Evolutionary conservation across 2,113 vertebrate genomes (phyloP).

Genomic region (Grantiella picta): DNA sequence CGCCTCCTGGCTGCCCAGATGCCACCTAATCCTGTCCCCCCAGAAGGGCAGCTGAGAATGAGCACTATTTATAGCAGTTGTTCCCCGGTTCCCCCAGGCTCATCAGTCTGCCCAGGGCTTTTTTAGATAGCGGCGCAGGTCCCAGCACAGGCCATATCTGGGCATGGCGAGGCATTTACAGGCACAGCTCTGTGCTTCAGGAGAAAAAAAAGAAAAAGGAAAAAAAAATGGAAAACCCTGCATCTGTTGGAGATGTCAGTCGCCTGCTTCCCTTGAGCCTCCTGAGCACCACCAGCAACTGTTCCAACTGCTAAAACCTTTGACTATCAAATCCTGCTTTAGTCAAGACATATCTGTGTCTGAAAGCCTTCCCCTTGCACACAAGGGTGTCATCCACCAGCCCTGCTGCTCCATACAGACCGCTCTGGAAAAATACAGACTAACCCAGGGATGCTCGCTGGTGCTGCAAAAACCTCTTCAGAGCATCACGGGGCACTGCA

Average conservation of each 20-base stretch:
- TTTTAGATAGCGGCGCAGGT: slow-evolving; percentile 56
- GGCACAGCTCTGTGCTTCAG: neutral
- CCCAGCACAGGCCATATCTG: slow-evolving; percentile 71
- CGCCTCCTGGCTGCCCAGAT: slow-evolving; percentile 40
- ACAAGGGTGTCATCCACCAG: neutral
- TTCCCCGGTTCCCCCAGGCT: neutral
- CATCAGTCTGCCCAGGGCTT: slow-evolving; percentile 27
- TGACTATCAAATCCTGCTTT: neutral
- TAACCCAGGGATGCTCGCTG: neutral
- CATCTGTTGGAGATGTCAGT: slow-evolving; percentile 56
- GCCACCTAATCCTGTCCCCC: slow-evolving; percentile 57
- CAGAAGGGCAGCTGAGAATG: slow-evolving; percentile 74
- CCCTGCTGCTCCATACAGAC: neutral
- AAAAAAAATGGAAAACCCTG: neutral
- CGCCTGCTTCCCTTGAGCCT: neutral
- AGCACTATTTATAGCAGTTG: slow-evolving; percentile 70
- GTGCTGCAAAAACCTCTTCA: neutral
- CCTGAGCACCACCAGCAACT: neutral
- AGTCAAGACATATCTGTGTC: neutral
- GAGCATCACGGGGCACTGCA: neutral
- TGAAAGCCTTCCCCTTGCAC: neutral
- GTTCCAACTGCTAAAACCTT: neutral
- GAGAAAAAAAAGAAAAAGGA: neutral
- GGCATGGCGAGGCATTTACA: slow-evolving; percentile 31
- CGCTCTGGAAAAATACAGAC: neutral